Conservation (phyloP, 2,797 vertebrate species). For the Protonibea diacanthus region DNA sequence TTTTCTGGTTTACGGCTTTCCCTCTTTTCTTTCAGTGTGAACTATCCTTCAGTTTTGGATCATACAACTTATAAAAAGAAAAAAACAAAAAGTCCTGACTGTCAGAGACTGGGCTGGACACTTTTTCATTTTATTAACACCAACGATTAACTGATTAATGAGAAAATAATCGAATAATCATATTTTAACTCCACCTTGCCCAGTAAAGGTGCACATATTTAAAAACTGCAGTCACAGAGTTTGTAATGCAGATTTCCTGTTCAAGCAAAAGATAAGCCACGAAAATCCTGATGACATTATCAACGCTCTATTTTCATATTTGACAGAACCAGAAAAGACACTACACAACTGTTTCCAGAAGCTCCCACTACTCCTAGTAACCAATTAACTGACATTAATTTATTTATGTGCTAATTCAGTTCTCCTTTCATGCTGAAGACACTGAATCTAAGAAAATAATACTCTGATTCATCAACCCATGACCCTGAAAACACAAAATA, state of each 20-base stretch:
- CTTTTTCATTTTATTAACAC: no score
- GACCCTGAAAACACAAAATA: conserved; percentile 1
- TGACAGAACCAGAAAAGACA: not conserved
- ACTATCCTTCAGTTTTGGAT: no score
- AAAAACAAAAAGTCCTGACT: no score
- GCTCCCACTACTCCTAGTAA: not conserved
- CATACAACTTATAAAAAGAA: no score
- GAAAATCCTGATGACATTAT: not conserved
- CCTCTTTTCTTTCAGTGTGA: no score
- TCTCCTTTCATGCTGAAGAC: not conserved
- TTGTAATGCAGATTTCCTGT: not conserved
- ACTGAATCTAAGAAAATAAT: not conserved
- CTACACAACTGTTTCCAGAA: not conserved
- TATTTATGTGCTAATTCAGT: not conserved
- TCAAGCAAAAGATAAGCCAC: not conserved
- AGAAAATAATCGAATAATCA: no score
- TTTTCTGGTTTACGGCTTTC: no score
- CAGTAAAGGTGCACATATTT: not conserved
- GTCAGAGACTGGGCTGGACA: no score
- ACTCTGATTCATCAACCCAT: not conserved
- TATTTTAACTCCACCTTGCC: no score
- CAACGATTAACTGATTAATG: no score
- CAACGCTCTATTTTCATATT: not conserved
- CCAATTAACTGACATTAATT: not conserved
- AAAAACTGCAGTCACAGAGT: not conserved